Evolutionary conservation across 2,888 invertebrate genomes (phyloP).

Genomic region (Ecliptopera silaceata): DNA sequence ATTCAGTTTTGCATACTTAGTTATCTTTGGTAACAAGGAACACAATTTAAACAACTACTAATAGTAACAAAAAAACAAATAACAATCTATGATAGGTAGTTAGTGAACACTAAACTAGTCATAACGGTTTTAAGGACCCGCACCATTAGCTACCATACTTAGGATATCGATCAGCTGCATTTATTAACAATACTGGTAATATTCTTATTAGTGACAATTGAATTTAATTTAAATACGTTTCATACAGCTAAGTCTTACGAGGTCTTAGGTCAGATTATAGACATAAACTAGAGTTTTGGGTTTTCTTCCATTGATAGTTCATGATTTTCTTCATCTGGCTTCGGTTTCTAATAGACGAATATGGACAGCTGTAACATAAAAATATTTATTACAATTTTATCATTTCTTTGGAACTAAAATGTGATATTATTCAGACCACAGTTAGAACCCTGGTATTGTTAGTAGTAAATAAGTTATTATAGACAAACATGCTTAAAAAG

Average conservation of each 20-base stretch:
- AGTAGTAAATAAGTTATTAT: constrained; percentile 2
- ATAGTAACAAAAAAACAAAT: constrained; percentile 78
- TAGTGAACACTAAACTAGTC: constrained; percentile 45
- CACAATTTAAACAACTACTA: constrained; percentile 61
- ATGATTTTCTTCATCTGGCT: constrained; percentile 12
- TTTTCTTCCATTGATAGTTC: constrained; percentile 6
- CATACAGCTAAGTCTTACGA: constrained; percentile 4
- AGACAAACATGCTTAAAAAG: constrained; percentile 37
- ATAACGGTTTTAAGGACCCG: constrained; percentile 19
- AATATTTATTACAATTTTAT: constrained; percentile 5
- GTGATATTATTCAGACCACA: constrained; percentile 24
- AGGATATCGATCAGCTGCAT: constrained; percentile 34
- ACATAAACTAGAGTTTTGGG: constrained; percentile 9
- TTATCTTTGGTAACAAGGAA: constrained; percentile 82
- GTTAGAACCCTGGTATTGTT: constrained; percentile 4
- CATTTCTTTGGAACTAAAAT: constrained; percentile 12
- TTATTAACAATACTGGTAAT: neutral
- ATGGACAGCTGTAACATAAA: constrained; percentile 51
- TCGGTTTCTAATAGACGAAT: constrained; percentile 43
- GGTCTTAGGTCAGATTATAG: neutral
- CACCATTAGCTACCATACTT: constrained; percentile 12
- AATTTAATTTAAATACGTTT: neutral
- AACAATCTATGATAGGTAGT: constrained; percentile 65
- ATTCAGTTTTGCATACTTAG: constrained; percentile 46
- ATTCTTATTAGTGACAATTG: no score